Evolutionary conservation across 2,113 vertebrate species (phyloP).

Genomic region (Microtus pennsylvanicus): DNA sequence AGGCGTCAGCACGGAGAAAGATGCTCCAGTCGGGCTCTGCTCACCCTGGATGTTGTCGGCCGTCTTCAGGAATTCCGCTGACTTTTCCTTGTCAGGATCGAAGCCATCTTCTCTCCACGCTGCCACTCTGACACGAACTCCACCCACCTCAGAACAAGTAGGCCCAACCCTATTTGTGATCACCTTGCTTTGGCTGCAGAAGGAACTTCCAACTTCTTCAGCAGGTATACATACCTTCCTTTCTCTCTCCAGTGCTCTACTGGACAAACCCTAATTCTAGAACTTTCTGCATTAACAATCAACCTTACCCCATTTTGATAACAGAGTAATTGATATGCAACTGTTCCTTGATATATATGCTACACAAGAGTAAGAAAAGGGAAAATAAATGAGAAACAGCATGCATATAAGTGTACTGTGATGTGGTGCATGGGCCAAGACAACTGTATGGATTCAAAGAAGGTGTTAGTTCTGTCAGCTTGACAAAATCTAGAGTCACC

Average conservation of each 20-base stretch:
- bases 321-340: background rate
- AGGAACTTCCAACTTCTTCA: background rate
- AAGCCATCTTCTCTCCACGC: background rate
- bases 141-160: no score
- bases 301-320: background rate
- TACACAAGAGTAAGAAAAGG: background rate
- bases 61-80: background rate
- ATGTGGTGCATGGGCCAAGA: background rate
- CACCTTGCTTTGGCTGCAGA: background rate
- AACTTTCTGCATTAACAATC: constrained; percentile 48
- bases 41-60: background rate
- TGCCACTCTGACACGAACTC: background rate
- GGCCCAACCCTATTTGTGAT: background rate
- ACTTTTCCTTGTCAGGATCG: background rate
- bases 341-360: constrained; percentile 21
- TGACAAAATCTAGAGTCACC: background rate
- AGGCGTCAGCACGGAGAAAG: background rate
- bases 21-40: background rate
- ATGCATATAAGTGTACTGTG: background rate
- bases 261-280: constrained; percentile 43
- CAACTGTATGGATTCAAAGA: background rate
- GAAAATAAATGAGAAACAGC: background rate
- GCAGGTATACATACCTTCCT: background rate
- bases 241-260: background rate
- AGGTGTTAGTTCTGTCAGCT: background rate